Evolutionary conservation across 2,113 vertebrate genomes (phyloP).

Genomic region (Ginglymostoma cirratum): DNA sequence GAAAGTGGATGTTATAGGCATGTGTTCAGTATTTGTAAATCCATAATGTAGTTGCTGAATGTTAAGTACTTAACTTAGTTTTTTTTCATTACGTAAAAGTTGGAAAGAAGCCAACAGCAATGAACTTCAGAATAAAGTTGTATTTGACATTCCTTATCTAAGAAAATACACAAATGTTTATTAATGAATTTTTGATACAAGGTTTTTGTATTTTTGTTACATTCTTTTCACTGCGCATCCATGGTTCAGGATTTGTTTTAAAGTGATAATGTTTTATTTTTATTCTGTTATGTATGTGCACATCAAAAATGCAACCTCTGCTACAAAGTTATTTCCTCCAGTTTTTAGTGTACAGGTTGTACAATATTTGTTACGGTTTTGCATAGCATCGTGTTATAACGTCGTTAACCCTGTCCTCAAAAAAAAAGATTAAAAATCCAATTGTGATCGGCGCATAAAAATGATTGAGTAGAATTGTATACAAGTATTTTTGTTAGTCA

Average conservation of each 20-base stretch:
- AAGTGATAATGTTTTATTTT: constrained; percentile 33
- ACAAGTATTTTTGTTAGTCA: constrained; percentile 19
- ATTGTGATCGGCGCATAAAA: not conserved
- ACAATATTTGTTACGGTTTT: constrained; percentile 35
- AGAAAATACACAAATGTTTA: not conserved
- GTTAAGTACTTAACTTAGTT: constrained; percentile 13
- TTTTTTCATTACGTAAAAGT: not conserved
- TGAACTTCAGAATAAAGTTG: not conserved
- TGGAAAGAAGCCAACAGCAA: not conserved
- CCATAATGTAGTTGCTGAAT: constrained; percentile 21
- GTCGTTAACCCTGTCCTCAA: constrained; percentile 8
- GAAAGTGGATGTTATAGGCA: constrained; percentile 51
- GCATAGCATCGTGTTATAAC: constrained; percentile 15
- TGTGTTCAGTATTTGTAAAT: constrained; percentile 44
- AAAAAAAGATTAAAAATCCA: not conserved
- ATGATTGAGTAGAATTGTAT: constrained; percentile 7
- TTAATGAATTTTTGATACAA: constrained; percentile 36
- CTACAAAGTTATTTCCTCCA: constrained; percentile 13
- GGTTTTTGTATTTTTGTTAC: constrained; percentile 35
- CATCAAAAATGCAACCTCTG: constrained; percentile 31
- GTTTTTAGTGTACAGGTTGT: constrained; percentile 32
- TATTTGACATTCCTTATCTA: constrained; percentile 30
- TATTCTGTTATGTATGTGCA: constrained; percentile 34
- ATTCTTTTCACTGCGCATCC: constrained; percentile 24
- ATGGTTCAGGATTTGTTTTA: constrained; percentile 34